Evolutionary conservation across 2,888 invertebrate species (phyloP).

Genomic region (Hyles lineata): DNA sequence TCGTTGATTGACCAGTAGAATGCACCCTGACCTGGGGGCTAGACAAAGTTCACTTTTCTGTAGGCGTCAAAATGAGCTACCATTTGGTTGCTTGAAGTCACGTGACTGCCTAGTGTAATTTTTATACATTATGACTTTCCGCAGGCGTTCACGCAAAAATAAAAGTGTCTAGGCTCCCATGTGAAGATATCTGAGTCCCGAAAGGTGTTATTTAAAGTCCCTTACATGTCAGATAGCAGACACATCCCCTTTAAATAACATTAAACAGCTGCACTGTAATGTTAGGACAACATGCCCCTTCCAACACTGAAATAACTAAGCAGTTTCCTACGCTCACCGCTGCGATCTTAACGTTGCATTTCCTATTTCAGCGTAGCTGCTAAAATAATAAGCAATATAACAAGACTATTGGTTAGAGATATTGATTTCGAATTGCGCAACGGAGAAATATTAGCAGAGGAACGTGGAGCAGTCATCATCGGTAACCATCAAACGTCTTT

Average conservation of each 20-base stretch:
- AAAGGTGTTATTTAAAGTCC: too few relatives aligned
- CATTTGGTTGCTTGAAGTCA: too few relatives aligned
- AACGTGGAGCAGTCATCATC: constrained; percentile 79
- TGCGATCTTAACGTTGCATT: background rate
- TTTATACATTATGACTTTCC: too few relatives aligned
- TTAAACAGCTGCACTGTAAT: background rate
- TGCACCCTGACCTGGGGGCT: too few relatives aligned
- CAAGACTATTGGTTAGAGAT: background rate
- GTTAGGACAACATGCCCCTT: background rate
- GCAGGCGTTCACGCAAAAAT: too few relatives aligned
- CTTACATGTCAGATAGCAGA: background rate
- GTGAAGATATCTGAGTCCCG: too few relatives aligned
- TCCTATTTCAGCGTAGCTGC: background rate
- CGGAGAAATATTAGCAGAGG: constrained; percentile 62
- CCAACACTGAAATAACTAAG: background rate
- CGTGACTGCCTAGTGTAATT: too few relatives aligned
- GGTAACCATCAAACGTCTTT: constrained; percentile 86
- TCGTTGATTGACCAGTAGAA: too few relatives aligned
- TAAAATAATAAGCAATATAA: background rate
- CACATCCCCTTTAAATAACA: background rate
- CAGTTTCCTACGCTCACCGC: background rate
- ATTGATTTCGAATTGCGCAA: constrained; percentile 72
- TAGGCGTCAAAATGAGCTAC: too few relatives aligned
- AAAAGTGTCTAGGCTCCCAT: too few relatives aligned
- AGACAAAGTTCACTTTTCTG: too few relatives aligned